These are phyloP conservation scores for Acrocyrtus sp. DNA, from an alignment of 2,888 invertebrate species.

Conservation along the genomic window DNA sequence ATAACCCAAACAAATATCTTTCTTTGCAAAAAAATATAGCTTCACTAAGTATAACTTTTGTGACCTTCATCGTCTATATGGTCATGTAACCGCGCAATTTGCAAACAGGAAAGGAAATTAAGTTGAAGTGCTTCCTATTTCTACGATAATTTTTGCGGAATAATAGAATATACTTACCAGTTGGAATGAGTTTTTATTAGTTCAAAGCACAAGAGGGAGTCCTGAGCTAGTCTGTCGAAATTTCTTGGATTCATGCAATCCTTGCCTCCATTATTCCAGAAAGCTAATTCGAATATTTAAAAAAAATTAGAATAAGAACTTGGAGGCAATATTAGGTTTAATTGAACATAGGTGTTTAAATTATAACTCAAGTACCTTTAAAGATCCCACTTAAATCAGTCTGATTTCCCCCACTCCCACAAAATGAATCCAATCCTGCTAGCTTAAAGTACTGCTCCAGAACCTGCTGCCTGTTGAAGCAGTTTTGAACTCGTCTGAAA, in stretches of 20 bases:
- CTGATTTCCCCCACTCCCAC: constrained; percentile 22
- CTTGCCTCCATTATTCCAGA: constrained; percentile 30
- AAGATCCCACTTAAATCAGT: constrained; percentile 24
- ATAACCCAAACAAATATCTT: too few species aligned
- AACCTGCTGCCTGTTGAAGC: constrained; percentile 29
- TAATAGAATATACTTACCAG: constrained; percentile 17
- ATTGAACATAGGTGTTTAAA: not conserved
- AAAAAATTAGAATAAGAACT: not conserved
- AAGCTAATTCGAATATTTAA: constrained; percentile 2
- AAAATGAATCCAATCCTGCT: constrained; percentile 24
- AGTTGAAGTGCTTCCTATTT: too few species aligned
- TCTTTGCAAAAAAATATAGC: too few species aligned
- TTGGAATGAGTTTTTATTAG: constrained; percentile 32
- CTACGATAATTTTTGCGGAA: too few species aligned
- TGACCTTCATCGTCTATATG: too few species aligned
- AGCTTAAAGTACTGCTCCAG: constrained; percentile 33
- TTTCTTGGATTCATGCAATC: constrained; percentile 30
- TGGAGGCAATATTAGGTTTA: not conserved
- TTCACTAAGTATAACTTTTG: too few species aligned
- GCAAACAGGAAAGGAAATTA: not conserved
- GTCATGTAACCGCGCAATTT: not conserved
- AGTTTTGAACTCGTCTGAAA: constrained; percentile 23
- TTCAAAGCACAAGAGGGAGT: constrained; percentile 34
- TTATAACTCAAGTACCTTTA: constrained; percentile 19
- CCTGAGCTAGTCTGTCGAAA: constrained; percentile 31